phyloP scores from a whole-genome alignment of 2,113 vertebrate species.

The Scytalopus superciliaris region DNA sequence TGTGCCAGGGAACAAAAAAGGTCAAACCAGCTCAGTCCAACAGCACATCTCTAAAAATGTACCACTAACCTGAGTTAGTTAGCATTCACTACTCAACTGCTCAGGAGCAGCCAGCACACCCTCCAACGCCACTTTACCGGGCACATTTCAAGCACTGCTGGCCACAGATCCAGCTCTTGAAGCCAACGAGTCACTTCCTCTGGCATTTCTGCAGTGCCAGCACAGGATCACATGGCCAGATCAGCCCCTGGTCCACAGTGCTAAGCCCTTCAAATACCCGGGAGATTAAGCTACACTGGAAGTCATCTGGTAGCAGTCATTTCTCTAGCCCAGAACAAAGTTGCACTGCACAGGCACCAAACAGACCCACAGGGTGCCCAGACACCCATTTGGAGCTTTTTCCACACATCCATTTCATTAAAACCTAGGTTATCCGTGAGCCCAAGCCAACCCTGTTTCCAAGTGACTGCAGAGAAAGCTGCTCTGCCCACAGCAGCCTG shows the following conservation, averaged over 20 bases:
- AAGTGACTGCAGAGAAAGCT: background rate
- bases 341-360: background rate
- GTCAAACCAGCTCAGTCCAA: background rate
- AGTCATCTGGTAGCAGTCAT: conserved; percentile 27
- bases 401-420: background rate
- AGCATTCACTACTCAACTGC: background rate
- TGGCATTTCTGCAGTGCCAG: background rate
- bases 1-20: background rate
- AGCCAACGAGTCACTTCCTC: background rate
- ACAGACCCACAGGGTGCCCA: background rate
- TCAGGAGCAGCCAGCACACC: background rate
- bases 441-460: background rate
- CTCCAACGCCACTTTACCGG: background rate
- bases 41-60: background rate
- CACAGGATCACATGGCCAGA: conserved; percentile 3
- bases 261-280: background rate
- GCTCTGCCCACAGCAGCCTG: background rate
- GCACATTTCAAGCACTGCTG: background rate
- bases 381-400: background rate
- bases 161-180: accelerated
- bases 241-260: background rate
- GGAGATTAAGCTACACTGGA: conserved; percentile 50
- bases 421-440: background rate
- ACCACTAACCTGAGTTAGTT: background rate
- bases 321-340: background rate